Percentiles rank a stretch among this genome's conserved stretches.
phyloP scores from a whole-genome alignment of 2,888 invertebrate genomes.

The Mesorhabditis belari region DNA sequence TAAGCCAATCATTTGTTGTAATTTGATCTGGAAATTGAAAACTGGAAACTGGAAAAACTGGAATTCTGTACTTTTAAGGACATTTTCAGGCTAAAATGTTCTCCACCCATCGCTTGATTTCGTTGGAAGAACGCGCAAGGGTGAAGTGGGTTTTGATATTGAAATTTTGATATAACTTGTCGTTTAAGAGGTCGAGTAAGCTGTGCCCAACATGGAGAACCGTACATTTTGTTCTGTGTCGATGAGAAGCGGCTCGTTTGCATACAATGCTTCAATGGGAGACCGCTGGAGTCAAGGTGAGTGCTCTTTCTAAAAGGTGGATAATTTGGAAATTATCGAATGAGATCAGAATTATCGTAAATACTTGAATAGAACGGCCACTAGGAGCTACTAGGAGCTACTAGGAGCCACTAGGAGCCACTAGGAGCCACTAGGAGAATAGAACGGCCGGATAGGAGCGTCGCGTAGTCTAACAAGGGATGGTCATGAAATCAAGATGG shows the following conservation, averaged over 20 bases:
- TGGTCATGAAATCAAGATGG: no score
- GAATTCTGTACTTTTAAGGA: not conserved
- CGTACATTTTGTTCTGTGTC: constrained; percentile 70
- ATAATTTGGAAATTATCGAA: not conserved
- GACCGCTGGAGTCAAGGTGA: constrained; percentile 53
- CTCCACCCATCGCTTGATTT: constrained; percentile 67
- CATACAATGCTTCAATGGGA: constrained; percentile 68
- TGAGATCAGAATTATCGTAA: no score
- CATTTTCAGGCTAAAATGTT: constrained; percentile 68
- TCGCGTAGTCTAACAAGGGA: no score
- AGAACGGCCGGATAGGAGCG: no score
- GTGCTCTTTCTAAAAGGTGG: no score
- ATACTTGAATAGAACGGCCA: no score
- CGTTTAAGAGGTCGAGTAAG: constrained; percentile 49
- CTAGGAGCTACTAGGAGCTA: no score
- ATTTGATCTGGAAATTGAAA: not conserved
- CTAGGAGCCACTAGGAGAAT: no score
- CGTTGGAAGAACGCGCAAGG: constrained; percentile 60
- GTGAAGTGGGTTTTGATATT: constrained; percentile 9
- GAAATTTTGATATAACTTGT: not conserved
- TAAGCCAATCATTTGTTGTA: not conserved
- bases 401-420: no score
- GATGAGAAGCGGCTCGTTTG: constrained; percentile 68
- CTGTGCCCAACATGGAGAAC: constrained; percentile 68
- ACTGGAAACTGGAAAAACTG: not conserved